Evolutionary conservation across 1,140 invertebrate genomes (phyloP).

Genomic region (Eciton burchellii): DNA sequence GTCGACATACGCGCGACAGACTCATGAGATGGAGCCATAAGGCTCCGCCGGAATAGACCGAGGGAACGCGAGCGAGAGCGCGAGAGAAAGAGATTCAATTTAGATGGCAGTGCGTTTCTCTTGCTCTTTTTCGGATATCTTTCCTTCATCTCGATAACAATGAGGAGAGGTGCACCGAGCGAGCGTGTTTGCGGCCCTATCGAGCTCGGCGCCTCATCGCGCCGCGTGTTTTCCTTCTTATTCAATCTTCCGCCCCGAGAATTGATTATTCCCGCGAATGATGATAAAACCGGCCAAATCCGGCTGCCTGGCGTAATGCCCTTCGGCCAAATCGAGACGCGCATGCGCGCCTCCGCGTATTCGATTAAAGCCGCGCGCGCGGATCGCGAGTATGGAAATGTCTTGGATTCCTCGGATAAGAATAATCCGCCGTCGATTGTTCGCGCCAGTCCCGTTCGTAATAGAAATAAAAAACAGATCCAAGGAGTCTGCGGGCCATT

Average conservation of each 20-base stretch:
- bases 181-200: conserved; percentile 40
- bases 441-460: no score
- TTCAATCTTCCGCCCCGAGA: conserved; percentile 52
- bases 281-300: conserved; percentile 33
- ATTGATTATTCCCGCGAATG: conserved; percentile 57
- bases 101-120: conserved; percentile 55
- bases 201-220: conserved; percentile 31
- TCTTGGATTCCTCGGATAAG: conserved; percentile 7
- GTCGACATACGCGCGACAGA: conserved; percentile 37
- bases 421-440: neutral
- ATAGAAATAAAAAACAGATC: no score
- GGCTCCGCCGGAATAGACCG: conserved; percentile 14
- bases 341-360: conserved; percentile 16
- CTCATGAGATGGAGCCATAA: conserved; percentile 24
- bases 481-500: no score
- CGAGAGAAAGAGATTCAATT: conserved; percentile 61
- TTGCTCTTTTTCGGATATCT: conserved; percentile 51
- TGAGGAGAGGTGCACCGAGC: conserved; percentile 11
- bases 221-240: conserved; percentile 50
- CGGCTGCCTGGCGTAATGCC: conserved; percentile 57
- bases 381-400: neutral
- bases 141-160: conserved; percentile 47
- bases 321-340: conserved; percentile 5
- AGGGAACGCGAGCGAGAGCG: conserved; percentile 45
- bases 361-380: neutral